Percentiles rank a stretch among this genome's conserved stretches.
Conservation (phyloP, 2,797 vertebrate genomes). For the Ispidina lecontei region DNA sequence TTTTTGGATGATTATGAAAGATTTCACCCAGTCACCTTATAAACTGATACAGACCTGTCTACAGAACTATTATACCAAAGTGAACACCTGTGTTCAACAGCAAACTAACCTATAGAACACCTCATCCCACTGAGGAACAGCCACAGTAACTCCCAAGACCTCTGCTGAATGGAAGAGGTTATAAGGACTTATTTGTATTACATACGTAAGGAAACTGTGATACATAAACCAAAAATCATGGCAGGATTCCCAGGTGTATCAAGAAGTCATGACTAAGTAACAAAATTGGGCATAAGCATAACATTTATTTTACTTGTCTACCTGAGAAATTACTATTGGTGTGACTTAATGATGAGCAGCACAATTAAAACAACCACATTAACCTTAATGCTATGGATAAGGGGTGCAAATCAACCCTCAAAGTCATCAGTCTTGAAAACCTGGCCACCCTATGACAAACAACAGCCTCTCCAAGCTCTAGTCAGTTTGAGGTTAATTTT, state of each 20-base stretch:
- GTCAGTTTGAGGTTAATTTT: background rate
- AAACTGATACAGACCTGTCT: background rate
- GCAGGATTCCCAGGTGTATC: constrained; percentile 30
- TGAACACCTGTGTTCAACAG: background rate
- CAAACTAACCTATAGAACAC: background rate
- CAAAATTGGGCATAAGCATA: constrained; percentile 10
- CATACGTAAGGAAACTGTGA: background rate
- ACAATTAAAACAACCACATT: background rate
- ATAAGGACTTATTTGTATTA: background rate
- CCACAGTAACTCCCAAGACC: background rate
- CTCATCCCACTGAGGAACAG: background rate
- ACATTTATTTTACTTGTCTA: background rate
- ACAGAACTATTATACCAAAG: background rate
- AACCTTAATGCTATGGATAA: background rate
- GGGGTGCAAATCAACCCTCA: background rate
- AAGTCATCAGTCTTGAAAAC: background rate
- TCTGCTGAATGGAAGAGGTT: background rate
- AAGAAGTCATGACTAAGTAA: constrained; percentile 33
- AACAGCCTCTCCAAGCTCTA: background rate
- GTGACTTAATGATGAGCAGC: background rate
- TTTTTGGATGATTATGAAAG: background rate
- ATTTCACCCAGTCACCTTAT: background rate
- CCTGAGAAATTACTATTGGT: constrained; percentile 3
- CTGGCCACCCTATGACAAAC: background rate
- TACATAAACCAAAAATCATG: background rate